Percentiles rank a stretch among this genome's conserved stretches.
phyloP scores from a whole-genome alignment of 2,113 vertebrate species.

The Boulengeromyrus knoepffleri region DNA sequence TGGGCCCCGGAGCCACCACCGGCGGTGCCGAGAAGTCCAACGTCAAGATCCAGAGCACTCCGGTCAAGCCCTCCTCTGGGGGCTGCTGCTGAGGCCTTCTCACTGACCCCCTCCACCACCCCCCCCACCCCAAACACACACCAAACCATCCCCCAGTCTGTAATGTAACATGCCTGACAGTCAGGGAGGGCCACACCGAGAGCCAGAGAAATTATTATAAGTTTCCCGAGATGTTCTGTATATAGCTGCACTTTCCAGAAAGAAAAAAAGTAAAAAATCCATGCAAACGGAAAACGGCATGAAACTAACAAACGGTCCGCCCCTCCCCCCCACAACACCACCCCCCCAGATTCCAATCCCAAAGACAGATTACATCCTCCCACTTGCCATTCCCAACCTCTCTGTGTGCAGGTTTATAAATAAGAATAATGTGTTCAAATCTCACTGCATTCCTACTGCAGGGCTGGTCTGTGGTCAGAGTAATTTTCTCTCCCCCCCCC shows the following conservation, averaged over 20 bases:
- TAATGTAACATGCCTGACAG: slow-evolving; percentile 70
- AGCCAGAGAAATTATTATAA: slow-evolving; percentile 60
- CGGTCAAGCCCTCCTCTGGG: slow-evolving; percentile 89
- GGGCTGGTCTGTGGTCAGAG: slow-evolving; percentile 79
- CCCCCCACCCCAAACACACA: neutral
- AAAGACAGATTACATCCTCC: slow-evolving; percentile 82
- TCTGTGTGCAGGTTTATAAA: slow-evolving; percentile 77
- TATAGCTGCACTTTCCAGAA: slow-evolving; percentile 95
- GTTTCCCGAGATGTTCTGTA: slow-evolving; percentile 97
- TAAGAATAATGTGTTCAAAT: slow-evolving; percentile 64
- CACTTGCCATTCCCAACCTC: slow-evolving; percentile 77
- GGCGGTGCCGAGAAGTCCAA: slow-evolving; percentile 91
- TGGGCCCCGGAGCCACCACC: slow-evolving; percentile 92
- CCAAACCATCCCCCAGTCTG: slow-evolving; percentile 55
- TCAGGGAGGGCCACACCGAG: slow-evolving; percentile 52
- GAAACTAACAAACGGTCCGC: slow-evolving; percentile 51
- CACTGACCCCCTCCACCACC: neutral
- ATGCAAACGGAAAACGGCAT: slow-evolving; percentile 17
- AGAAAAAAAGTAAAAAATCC: slow-evolving; percentile 35
- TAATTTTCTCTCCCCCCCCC: slow-evolving; percentile 53
- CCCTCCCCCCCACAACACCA: slow-evolving; percentile 7
- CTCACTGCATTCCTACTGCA: slow-evolving; percentile 86
- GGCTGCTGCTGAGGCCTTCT: slow-evolving; percentile 75
- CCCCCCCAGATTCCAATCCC: slow-evolving; percentile 57
- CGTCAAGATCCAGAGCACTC: slow-evolving; percentile 95